These are phyloP conservation scores for Cavia aperea DNA, from an alignment of 2,113 vertebrate genomes.

Conservation along the genomic window DNA sequence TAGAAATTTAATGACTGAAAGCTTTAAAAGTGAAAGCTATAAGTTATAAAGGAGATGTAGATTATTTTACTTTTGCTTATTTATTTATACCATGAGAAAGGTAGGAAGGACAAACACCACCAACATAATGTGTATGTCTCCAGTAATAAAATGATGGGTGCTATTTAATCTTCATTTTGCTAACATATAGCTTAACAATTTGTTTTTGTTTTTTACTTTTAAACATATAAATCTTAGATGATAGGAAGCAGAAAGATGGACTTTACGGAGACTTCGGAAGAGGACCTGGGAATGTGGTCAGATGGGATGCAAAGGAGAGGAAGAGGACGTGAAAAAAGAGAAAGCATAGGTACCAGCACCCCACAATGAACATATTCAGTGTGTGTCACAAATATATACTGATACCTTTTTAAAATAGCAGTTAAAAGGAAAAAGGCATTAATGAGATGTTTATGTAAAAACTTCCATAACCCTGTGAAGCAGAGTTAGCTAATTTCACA, in stretches of 20 bases:
- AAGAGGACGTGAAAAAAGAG: not conserved
- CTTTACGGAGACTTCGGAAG: not conserved
- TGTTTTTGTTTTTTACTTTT: not conserved
- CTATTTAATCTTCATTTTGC: constrained; percentile 3
- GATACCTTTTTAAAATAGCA: not conserved
- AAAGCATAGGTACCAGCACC: not conserved
- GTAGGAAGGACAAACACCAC: not conserved
- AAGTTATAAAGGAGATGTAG: not conserved
- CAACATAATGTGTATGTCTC: not conserved
- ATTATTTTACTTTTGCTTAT: not conserved
- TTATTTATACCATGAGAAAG: not conserved
- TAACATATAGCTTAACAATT: not conserved
- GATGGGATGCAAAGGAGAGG: not conserved
- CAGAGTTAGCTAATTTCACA: not conserved
- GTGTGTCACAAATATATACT: not conserved
- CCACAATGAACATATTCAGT: not conserved
- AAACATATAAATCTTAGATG: not conserved
- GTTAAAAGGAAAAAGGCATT: not conserved
- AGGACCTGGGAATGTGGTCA: not conserved
- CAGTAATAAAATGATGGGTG: not conserved
- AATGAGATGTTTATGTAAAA: constrained; percentile 38
- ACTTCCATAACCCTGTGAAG: not conserved
- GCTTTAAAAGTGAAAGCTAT: not conserved
- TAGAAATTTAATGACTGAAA: not conserved
- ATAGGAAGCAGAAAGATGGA: not conserved